Base-by-base conservation (phyloP, 1,140 invertebrate species). In the Zaprionus ghesquierei region DNA sequence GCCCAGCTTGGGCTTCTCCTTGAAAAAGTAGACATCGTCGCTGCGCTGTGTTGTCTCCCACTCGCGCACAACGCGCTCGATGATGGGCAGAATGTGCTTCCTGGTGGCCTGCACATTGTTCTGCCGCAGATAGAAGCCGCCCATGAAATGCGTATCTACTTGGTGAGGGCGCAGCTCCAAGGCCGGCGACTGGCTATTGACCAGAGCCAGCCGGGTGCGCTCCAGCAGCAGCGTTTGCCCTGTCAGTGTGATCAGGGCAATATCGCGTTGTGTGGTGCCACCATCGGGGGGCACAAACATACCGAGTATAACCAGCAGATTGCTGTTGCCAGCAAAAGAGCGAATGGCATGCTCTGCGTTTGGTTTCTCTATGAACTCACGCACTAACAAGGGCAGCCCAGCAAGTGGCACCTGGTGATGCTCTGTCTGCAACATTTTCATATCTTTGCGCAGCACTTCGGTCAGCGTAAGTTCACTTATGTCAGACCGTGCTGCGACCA, bases 401-500 rank as follows among this genome's bases (percentile, higher is more conserved):
- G 94, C 93, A n/a, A 95, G 90, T 2, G 91, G 93, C 33, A 92
- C 89, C 2, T 25, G 65, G 3, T 72, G 66, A 2, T 51, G 56
- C 13, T 77, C 77, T 6, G 72, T 90, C 10, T 71, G 53, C 8
- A 94, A 79, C 20, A 94, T 58, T 92, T 96, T 96, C 33, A 95
- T 82, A 81, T 96, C 95, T 86, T 94, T 95, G n/a, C 93, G 92
- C 33, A 96, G 79, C 10, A 96, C 89, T 79, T 95, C 94, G 8
- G 91, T 77, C 1, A 93, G 89, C 5, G 92, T 93, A 2, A 96
- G 87, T 23, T 75, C 80, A 50, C 92, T 93, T 9, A 95, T 90
- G 79, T 95, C 94, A 23, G 92, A 92, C 77, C 95, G 94, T 2
- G 95, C 95, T 3, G 90, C 73, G 18, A 94, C 81, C 44, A 96